A percentile compares a stretch with the other conserved stretches of the same genome.
phyloP scores from a whole-genome alignment of 2,113 vertebrate species.

The Trematocara nigrifrons region DNA sequence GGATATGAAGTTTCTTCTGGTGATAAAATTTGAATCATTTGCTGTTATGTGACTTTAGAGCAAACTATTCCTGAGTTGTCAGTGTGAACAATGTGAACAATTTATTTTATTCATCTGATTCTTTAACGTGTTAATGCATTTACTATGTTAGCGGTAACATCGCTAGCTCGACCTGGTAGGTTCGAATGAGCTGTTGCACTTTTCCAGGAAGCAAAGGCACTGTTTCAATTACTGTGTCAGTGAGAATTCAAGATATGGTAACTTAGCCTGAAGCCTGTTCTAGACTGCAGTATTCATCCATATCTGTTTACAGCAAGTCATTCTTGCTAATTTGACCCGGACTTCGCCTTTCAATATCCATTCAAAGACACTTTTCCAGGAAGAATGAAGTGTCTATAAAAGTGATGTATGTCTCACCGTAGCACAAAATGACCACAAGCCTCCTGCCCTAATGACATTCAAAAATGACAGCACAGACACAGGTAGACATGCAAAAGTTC shows the following conservation, averaged over 20 bases:
- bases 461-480: conserved; percentile 33
- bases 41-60: background rate
- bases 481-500: conserved; percentile 33
- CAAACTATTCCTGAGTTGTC: background rate
- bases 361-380: conserved; percentile 23
- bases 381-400: conserved; percentile 50
- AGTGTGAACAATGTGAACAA: background rate
- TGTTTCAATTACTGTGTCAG: background rate
- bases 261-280: background rate
- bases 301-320: conserved; percentile 9
- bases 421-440: conserved; percentile 28
- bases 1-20: background rate
- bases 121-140: background rate
- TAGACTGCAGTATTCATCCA: background rate
- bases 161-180: too few species aligned
- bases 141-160: background rate
- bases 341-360: conserved; percentile 40
- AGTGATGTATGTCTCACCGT: conserved; percentile 47
- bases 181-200: background rate
- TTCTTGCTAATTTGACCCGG: conserved; percentile 32
- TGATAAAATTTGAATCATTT: background rate
- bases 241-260: background rate
- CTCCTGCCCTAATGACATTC: conserved; percentile 52
- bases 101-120: background rate
- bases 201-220: background rate